Conservation (phyloP, 2,888 invertebrate genomes). For the Capitulum mitella region DNA sequence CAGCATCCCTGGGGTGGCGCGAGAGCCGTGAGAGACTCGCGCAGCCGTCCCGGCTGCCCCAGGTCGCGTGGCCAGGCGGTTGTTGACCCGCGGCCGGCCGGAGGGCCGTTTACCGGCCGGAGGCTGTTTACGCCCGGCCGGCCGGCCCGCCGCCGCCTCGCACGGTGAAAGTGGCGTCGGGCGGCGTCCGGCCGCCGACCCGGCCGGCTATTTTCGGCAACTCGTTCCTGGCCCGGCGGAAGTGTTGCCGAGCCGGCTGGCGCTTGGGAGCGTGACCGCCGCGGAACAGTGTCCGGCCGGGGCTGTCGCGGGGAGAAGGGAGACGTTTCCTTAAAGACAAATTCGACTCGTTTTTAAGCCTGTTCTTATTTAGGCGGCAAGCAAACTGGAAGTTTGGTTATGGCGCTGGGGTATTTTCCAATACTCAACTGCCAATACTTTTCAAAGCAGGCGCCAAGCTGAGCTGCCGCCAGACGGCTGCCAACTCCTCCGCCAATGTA, state of each 20-base stretch:
- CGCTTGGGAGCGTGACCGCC: not conserved
- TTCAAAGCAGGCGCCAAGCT: no score
- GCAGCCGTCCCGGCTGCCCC: not conserved
- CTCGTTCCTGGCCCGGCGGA: not conserved
- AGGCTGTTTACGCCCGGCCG: not conserved
- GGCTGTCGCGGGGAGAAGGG: no score
- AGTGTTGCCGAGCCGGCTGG: not conserved
- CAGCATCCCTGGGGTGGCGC: no score
- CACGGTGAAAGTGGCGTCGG: not conserved
- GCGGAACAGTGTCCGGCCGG: no score
- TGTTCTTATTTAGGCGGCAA: no score
- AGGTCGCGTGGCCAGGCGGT: not conserved
- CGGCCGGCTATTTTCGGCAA: conserved; percentile 11
- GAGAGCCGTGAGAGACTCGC: no score
- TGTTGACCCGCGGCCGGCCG: not conserved
- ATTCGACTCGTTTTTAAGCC: no score
- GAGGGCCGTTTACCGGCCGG: not conserved
- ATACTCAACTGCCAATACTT: no score
- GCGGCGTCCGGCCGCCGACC: conserved; percentile 6
- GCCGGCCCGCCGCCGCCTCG: not conserved
- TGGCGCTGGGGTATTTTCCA: no score
- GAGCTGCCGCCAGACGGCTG: not conserved
- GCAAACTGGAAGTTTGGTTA: no score
- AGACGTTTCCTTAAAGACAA: no score
- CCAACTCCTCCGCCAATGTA: not conserved